phyloP scores from a whole-genome alignment of 2,888 invertebrate species.

The Drosophila paranaensis region DNA sequence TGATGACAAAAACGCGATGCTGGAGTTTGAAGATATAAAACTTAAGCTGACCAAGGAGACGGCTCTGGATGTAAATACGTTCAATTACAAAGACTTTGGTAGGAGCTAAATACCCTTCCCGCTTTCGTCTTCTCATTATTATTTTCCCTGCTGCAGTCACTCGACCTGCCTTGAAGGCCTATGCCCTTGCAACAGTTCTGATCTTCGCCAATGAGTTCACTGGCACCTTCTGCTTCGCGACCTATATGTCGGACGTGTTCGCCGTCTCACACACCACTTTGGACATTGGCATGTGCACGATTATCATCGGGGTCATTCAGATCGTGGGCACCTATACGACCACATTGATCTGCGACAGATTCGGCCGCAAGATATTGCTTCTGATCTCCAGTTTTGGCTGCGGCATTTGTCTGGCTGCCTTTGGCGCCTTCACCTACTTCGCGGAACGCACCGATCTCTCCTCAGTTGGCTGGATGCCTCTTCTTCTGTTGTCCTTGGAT shows the following conservation, averaged over 20 bases:
- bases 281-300: slow-evolving; percentile 72
- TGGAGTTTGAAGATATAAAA: slow-evolving; percentile 55
- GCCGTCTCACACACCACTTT: slow-evolving; percentile 63
- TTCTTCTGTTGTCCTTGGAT: slow-evolving; percentile 64
- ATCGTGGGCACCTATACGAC: slow-evolving; percentile 71
- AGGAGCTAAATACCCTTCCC: too few species aligned
- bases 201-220: slow-evolving; percentile 63
- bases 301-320: slow-evolving; percentile 76
- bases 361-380: slow-evolving; percentile 74
- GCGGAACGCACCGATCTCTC: slow-evolving; percentile 32
- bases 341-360: slow-evolving; percentile 69
- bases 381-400: slow-evolving; percentile 66
- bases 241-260: slow-evolving; percentile 76
- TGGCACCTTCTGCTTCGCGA: slow-evolving; percentile 70
- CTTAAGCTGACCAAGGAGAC: slow-evolving; percentile 44
- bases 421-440: slow-evolving; percentile 67
- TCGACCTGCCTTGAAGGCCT: slow-evolving; percentile 58
- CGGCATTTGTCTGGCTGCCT: slow-evolving; percentile 54
- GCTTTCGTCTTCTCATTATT: too few species aligned
- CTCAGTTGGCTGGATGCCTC: slow-evolving; percentile 65
- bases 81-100: slow-evolving; percentile 58
- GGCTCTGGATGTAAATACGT: slow-evolving; percentile 22
- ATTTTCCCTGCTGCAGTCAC: slow-evolving; percentile 49
- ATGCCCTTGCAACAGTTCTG: slow-evolving; percentile 56
- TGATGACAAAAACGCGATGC: slow-evolving; percentile 50